phyloP scores from a whole-genome alignment of 2,797 vertebrate genomes.

The Salmo trutta region DNA sequence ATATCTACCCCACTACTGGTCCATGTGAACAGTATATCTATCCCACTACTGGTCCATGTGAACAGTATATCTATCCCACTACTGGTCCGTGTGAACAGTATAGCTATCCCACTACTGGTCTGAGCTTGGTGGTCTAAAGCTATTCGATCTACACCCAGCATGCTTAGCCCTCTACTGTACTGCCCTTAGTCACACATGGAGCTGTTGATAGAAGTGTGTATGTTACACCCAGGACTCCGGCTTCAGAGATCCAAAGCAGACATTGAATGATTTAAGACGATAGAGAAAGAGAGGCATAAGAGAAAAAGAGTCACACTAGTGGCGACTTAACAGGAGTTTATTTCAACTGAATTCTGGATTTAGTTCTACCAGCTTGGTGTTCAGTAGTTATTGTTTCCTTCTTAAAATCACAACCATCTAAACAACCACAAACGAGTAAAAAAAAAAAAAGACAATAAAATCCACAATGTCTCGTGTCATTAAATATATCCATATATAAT shows the following conservation, averaged over 20 bases:
- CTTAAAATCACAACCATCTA: conserved; percentile 86
- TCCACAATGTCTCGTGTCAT: conserved; percentile 95
- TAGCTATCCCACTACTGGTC: too few species aligned
- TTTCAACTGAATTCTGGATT: conserved; percentile 92
- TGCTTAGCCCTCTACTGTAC: not conserved
- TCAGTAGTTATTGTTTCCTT: conserved; percentile 90
- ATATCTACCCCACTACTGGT: too few species aligned
- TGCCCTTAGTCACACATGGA: not conserved
- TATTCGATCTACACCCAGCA: not conserved
- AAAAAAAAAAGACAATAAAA: conserved; percentile 80
- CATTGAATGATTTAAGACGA: conserved; percentile 14
- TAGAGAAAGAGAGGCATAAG: conserved; percentile 6
- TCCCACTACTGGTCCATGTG: too few species aligned
- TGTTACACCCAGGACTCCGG: not conserved
- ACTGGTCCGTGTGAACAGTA: too few species aligned
- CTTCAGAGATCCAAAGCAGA: conserved; percentile 1
- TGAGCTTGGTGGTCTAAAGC: not conserved
- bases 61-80: too few species aligned
- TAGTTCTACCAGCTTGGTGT: conserved; percentile 87
- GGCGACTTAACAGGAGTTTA: conserved; percentile 87
- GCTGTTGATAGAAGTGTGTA: conserved; percentile 10
- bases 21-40: too few species aligned
- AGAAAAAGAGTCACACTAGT: conserved; percentile 17
- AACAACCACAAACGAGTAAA: conserved; percentile 72
- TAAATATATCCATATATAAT: conserved; percentile 99